Percentiles rank a stretch among this genome's conserved stretches.
Conservation (phyloP, 2,113 vertebrate genomes). For the human region DNA sequence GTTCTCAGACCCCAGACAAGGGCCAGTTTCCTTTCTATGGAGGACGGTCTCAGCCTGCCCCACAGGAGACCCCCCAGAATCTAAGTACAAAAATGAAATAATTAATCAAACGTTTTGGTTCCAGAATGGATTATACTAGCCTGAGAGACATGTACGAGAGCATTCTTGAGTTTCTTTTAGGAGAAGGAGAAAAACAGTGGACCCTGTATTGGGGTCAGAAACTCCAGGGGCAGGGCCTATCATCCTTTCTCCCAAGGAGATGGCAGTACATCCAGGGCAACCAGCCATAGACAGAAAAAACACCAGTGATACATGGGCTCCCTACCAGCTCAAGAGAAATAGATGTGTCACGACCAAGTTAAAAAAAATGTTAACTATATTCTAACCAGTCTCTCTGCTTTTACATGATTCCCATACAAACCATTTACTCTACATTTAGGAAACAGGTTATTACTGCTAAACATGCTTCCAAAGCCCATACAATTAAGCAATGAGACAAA, state of each 20-base stretch:
- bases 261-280: too few relatives aligned
- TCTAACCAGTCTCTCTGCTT: not conserved
- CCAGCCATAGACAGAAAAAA: not conserved
- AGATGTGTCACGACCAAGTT: accelerated
- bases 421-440: not conserved
- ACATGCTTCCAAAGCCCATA: not conserved
- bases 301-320: not conserved
- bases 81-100: not conserved
- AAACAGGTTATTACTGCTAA: not conserved
- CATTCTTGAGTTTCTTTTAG: not conserved
- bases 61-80: not conserved
- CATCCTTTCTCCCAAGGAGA: not conserved
- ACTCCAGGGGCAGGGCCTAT: not conserved
- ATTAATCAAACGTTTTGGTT: not conserved
- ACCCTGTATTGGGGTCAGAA: accelerated
- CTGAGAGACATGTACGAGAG: accelerated
- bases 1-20: not conserved
- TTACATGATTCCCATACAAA: not conserved
- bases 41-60: not conserved
- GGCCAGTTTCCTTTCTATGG: not conserved
- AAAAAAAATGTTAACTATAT: not conserved
- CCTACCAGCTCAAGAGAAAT: not conserved
- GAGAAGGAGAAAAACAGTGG: not conserved
- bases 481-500: not conserved
- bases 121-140: too few relatives aligned